Conservation (phyloP, 2,888 invertebrate species). For the Ametastegia equiseti region DNA sequence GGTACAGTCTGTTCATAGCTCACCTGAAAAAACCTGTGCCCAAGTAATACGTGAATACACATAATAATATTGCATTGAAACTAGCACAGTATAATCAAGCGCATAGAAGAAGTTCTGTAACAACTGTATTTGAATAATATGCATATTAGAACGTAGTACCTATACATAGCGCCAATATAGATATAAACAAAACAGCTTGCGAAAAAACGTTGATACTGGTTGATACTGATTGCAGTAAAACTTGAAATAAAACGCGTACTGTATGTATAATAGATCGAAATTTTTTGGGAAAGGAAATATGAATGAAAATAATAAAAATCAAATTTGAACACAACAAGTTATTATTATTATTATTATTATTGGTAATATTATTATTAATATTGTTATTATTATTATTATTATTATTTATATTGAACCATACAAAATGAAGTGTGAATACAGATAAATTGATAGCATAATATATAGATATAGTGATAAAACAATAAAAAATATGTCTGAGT, state of each 20-base stretch:
- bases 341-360: constrained; percentile 21
- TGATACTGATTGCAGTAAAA: neutral
- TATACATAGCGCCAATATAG: too few species aligned
- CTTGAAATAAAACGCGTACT: neutral
- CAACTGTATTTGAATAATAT: too few species aligned
- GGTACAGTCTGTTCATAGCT: constrained; percentile 68
- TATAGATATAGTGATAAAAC: neutral
- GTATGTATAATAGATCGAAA: neutral
- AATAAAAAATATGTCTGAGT: neutral
- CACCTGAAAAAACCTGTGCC: constrained; percentile 63
- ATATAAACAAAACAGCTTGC: too few species aligned
- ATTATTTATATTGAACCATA: constrained; percentile 2
- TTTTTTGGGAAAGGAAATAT: constrained; percentile 3
- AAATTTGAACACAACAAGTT: constrained; percentile 11
- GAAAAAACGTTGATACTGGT: too few species aligned
- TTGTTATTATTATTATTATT: neutral
- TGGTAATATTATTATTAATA: neutral
- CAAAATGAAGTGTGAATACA: constrained; percentile 15
- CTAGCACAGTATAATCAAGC: neutral
- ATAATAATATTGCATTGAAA: neutral
- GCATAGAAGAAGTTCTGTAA: too few species aligned
- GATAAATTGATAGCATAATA: neutral
- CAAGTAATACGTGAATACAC: too few species aligned
- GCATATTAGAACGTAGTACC: neutral
- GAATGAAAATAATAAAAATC: constrained; percentile 26